These are phyloP conservation scores for Amphilophus citrinellus DNA, from an alignment of 2,113 vertebrate species.

Conservation along the genomic window DNA sequence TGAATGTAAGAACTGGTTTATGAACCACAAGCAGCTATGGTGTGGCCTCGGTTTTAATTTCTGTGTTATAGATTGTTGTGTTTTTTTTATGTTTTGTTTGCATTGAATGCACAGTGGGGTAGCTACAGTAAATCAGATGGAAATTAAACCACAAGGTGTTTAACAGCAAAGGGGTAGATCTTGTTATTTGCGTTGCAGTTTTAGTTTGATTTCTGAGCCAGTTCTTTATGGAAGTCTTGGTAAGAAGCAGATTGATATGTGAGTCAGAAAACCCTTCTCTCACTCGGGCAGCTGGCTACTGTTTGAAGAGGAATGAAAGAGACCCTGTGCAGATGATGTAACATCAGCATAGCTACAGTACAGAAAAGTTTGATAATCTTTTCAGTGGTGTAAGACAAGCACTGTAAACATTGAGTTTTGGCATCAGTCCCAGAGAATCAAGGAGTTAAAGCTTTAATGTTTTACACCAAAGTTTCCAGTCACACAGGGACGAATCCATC, in stretches of 20 bases:
- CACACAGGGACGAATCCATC: background rate
- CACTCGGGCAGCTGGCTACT: slow-evolving; percentile 43
- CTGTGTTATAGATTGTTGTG: background rate
- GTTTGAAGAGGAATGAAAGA: slow-evolving; percentile 49
- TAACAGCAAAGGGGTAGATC: background rate
- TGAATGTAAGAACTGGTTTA: background rate
- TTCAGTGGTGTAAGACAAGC: slow-evolving; percentile 14
- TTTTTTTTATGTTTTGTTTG: background rate
- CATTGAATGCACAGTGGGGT: background rate
- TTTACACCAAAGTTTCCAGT: slow-evolving; percentile 22
- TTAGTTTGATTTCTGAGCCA: slow-evolving; percentile 12
- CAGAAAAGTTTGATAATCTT: slow-evolving; percentile 16
- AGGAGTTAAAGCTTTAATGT: slow-evolving; percentile 18
- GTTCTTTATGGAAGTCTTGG: slow-evolving; percentile 32
- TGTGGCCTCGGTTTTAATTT: background rate
- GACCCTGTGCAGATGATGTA: slow-evolving; percentile 21
- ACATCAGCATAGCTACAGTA: slow-evolving; percentile 22
- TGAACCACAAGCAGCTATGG: background rate
- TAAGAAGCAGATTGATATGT: slow-evolving; percentile 36
- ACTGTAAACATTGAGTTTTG: slow-evolving; percentile 38
- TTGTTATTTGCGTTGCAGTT: slow-evolving; percentile 7
- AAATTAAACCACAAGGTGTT: background rate
- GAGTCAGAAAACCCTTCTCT: slow-evolving; percentile 46
- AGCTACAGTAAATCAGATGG: background rate
- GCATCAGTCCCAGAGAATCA: slow-evolving; percentile 20